Base-by-base conservation (phyloP, 2,888 invertebrate species). In the Ichneumoninae sp. region DNA sequence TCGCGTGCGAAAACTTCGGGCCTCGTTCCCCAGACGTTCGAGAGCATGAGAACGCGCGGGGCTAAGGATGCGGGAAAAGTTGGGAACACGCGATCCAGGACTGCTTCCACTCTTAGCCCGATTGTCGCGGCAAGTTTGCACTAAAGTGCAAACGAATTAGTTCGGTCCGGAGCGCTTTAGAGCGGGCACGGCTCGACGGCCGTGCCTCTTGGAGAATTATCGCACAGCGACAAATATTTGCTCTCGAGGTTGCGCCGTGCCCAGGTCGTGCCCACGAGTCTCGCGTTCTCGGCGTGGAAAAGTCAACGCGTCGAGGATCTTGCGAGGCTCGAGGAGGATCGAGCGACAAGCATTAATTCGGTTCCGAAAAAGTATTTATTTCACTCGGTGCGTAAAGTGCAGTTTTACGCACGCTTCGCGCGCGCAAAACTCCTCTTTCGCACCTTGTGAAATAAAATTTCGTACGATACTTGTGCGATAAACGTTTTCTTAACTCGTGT, bases 221-320 rank as follows among this genome's bases (percentile, higher is more conserved):
- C 80, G 76, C 73, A 36, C 8, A 66, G 73, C 69, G 82, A 85
- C 85, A 85, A 85, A 85, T 85, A 85, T 83, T 85, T 85, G 83
- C 47, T 85, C 76, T 63, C 76, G 80, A 76, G 85, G 79, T 80
- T 85, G 82, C 69, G 85, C 83, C 83, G 85, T 76, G 82, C 85
- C 85, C 83, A 85, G 83, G 85, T 85, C 83, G 85, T 85, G 85
- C 85, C 79, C 83, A 81, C 80, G 57, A 57, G 71, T 73, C 36
- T 19, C 70, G 22, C 19, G 19, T 22, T 54, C 22, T 22, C 19
- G 10, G 8, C 19, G 8, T 7, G 19, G 22, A 54, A 54, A 54
- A 54, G 22, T 54, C 22, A 22, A 22, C 54, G 19, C 8, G 8
- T 54, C 54, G 54, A 19, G 54, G 54, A 54, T 19, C 22, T 54